These are phyloP conservation scores for Aphelenchoides bicaudatus DNA, from an alignment of 2,888 invertebrate species.

Conservation along the genomic window DNA sequence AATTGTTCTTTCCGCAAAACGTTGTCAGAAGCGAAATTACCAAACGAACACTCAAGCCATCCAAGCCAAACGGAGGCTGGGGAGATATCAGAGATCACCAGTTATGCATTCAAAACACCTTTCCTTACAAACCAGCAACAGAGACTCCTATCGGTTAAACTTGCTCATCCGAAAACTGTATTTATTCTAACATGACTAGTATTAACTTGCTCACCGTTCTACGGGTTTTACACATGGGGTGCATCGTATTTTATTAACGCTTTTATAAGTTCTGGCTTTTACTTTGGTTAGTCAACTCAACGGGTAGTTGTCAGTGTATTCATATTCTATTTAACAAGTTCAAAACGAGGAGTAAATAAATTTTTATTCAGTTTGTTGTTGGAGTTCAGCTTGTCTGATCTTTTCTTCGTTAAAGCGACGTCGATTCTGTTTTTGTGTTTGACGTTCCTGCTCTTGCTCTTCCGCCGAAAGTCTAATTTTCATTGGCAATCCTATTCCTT, in stretches of 20 bases:
- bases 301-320: no score
- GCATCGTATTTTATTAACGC: no score
- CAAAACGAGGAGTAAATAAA: no score
- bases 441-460: not conserved
- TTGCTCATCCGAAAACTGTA: slow-evolving; percentile 6
- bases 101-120: slow-evolving; percentile 67
- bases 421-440: not conserved
- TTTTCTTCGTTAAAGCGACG: slow-evolving; percentile 10
- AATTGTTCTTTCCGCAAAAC: slow-evolving; percentile 36
- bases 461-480: slow-evolving; percentile 41
- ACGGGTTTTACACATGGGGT: not conserved
- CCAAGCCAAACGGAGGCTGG: slow-evolving; percentile 84
- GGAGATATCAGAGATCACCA: slow-evolving; percentile 83
- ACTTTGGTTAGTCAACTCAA: no score
- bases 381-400: not conserved
- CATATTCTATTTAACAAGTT: no score
- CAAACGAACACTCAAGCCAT: slow-evolving; percentile 54
- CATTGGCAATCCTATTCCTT: slow-evolving; percentile 43
- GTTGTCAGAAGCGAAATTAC: slow-evolving; percentile 41
- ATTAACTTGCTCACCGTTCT: not conserved
- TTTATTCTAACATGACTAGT: not conserved
- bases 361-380: slow-evolving; percentile 4
- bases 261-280: no score
- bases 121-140: slow-evolving; percentile 28
- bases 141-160: not conserved